A percentile compares a stretch with the other conserved stretches of the same genome.
These are phyloP conservation scores for Rhinophrynus dorsalis DNA, from an alignment of 2,797 vertebrate genomes.

Conservation along the genomic window DNA sequence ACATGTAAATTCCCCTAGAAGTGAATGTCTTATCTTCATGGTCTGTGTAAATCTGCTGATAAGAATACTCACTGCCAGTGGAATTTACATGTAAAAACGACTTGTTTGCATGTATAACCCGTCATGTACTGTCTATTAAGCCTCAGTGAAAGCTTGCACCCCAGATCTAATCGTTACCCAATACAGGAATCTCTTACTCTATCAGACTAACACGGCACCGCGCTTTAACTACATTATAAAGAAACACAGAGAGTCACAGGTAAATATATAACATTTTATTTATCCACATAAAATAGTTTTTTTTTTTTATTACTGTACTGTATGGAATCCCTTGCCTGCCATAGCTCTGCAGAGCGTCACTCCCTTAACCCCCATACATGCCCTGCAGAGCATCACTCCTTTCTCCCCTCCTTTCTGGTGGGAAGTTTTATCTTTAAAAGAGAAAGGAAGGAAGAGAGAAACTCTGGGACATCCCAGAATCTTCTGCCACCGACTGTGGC, in stretches of 20 bases:
- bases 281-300: slow-evolving; percentile 50
- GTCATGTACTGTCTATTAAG: too few species aligned
- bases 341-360: neutral
- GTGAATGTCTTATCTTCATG: too few species aligned
- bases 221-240: too few species aligned
- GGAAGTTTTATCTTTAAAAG: neutral
- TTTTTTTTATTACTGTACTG: slow-evolving; percentile 45
- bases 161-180: too few species aligned
- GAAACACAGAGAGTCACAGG: neutral
- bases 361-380: neutral
- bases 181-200: too few species aligned
- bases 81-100: too few species aligned
- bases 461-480: slow-evolving; percentile 22
- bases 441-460: slow-evolving; percentile 1
- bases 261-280: slow-evolving; percentile 51
- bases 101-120: too few species aligned
- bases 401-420: neutral
- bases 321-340: slow-evolving; percentile 16
- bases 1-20: too few species aligned
- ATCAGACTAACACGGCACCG: too few species aligned
- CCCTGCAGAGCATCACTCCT: neutral
- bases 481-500: slow-evolving; percentile 10
- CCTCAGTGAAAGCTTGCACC: too few species aligned
- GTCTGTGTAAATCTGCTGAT: too few species aligned
- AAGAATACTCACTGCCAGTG: too few species aligned